Conservation (phyloP, 2,888 invertebrate species). For the Stenoptilia bipunctidactyla region DNA sequence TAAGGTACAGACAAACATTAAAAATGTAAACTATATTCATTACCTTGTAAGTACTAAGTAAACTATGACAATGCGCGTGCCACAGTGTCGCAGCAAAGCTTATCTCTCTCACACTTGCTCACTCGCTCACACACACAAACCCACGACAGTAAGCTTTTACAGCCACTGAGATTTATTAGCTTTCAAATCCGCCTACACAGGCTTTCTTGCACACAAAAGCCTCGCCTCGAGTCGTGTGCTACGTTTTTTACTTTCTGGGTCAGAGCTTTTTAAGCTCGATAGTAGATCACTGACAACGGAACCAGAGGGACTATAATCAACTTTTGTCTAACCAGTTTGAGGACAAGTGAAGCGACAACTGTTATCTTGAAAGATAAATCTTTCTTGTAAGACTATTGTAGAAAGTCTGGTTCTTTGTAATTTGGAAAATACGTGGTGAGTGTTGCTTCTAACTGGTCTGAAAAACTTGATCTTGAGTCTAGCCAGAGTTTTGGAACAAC, state of each 20-base stretch:
- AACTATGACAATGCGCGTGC: conserved; percentile 29
- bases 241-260: conserved; percentile 58
- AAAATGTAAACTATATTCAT: too few species aligned
- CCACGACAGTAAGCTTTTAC: conserved; percentile 19
- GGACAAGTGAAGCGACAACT: not conserved
- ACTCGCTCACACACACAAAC: conserved; percentile 32
- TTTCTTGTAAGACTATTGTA: not conserved
- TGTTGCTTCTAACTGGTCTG: too few species aligned
- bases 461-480: too few species aligned
- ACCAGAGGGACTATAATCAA: not conserved
- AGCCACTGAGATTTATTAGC: conserved; percentile 50
- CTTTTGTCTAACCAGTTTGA: not conserved
- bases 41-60: too few species aligned
- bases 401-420: not conserved
- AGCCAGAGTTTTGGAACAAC: too few species aligned
- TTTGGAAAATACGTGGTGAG: too few species aligned
- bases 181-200: conserved; percentile 48
- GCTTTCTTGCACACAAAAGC: conserved; percentile 23
- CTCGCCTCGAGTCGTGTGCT: conserved; percentile 21
- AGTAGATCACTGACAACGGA: conserved; percentile 14
- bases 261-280: conserved; percentile 16
- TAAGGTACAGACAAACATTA: too few species aligned
- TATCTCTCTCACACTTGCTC: conserved; percentile 30
- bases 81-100: conserved; percentile 30
- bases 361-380: not conserved